Evolutionary conservation across 2,113 vertebrate genomes (phyloP), one percentile per base, ranked within the genome.

Genomic region (Cephalopterus ornatus): DNA sequence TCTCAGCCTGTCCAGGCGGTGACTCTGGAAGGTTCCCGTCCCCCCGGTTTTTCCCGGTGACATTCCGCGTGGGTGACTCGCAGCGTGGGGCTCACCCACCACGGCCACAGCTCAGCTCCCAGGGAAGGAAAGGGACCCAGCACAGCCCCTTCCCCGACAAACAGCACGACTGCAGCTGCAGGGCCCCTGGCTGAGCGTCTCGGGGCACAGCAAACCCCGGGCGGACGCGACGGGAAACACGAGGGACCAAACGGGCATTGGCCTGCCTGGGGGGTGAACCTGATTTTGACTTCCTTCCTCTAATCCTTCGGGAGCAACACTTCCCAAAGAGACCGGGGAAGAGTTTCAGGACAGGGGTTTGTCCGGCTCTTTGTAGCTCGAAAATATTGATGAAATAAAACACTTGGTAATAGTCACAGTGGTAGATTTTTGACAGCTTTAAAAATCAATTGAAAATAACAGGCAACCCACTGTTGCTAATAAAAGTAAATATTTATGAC

Each of bases 401-500:
- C 97, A 96, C 96, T 97, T 97, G 97, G 85, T 98, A 98, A 97
- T 96, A 97, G 97, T 97, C 97, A 97, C 98, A 96, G 97, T 97
- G 95, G 98, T 98, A 96, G 97, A 97, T 98, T 98, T 98, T 96
- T 97, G 88, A 97, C 98, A 97, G 98, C 98, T 98, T 98, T 98
- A 98, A 98, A 98, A 99, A 99, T 99, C 99, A 98, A 99, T 99
- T 93, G 93, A 72, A 98, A 98, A 98, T 98, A 98, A 99, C 98
- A 98, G 98, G 98, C 98, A 98, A 97, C 97, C 97, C 98, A 98
- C 98, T 98, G 98, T 98, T 99, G 98, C 98, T 98, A 98, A 98
- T 99, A 98, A 98, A 98, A 98, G 99, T 99, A 99, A 99, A 99
- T 99, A 99, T 99, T 99, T 99, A 99, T 99, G 99, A 99, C 99